Evolutionary conservation across 1,140 invertebrate genomes (phyloP), one percentile per base, ranked within the genome.

Genomic region (Apis florea): DNA sequence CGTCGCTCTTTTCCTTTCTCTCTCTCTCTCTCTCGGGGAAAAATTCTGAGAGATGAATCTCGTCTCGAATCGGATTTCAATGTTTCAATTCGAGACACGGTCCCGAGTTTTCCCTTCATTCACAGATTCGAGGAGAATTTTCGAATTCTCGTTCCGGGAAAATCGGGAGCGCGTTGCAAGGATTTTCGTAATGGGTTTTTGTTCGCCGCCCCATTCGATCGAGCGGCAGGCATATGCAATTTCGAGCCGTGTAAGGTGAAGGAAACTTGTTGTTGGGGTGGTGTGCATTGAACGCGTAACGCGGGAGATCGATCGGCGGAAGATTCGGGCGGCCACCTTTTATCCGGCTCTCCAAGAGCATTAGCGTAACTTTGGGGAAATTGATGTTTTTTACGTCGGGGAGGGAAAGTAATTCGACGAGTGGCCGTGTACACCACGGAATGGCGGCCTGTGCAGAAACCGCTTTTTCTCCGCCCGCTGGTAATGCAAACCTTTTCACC

Each of bases 341-440:
- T 77, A 77, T 77, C 68, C 24, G 15, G n/a, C 26, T 77, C 26
- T 77, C 31, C 26, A 58, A 77, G 31, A 77, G 75, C 75, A 77
- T 77, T 77, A 77, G 64, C 75, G 75, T 68, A 68, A 68, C 75
- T 68, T 68, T 11, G 75, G 31, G 75, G 49, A 67, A 77, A 77
- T 77, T 68, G 75, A 77, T 77, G 75, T 77, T 77, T 77, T 63
- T 68, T 77, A 77, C 75, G 63, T 77, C 53, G 19, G 74, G 51
- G 31, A 40, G 31, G 64, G n/a, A 40, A 77, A 68, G 51, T 77
- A 77, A 77, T 68, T 77, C 75, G 68, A 77, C 75, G 75, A 77
- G 67, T 77, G 75, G 75, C 31, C 64, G 68, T 68, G 75, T 58
- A 68, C 63, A 67, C 51, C 75, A 53, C 17, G 26, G 64, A 56